Evolutionary conservation across 2,113 vertebrate genomes (phyloP).

Genomic region (Bucco capensis): DNA sequence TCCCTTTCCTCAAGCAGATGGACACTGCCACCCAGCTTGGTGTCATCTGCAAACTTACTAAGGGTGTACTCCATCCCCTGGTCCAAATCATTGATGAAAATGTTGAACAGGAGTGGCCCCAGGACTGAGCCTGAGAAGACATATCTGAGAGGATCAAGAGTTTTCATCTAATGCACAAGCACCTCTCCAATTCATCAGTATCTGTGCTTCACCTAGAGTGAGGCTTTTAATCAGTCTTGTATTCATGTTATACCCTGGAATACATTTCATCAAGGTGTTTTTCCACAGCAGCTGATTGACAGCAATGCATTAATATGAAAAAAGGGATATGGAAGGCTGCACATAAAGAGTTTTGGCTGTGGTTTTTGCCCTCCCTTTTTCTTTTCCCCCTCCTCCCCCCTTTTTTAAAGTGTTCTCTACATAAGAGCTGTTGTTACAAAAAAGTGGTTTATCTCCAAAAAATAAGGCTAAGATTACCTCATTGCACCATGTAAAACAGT

Average conservation of each 20-base stretch:
- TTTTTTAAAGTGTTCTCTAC: not conserved
- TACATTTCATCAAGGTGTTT: not conserved
- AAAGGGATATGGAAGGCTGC: not conserved
- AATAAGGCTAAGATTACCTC: not conserved
- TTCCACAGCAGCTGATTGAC: not conserved
- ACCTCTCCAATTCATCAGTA: not conserved
- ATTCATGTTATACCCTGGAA: not conserved
- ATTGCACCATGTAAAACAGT: not conserved
- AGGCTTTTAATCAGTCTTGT: not conserved
- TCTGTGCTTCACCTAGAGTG: not conserved
- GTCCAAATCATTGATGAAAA: too few species aligned
- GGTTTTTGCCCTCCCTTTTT: fast-evolving
- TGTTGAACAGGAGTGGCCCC: too few species aligned
- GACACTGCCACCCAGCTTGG: too few species aligned
- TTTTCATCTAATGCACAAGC: not conserved
- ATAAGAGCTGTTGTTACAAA: not conserved
- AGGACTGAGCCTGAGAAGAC: too few species aligned
- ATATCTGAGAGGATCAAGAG: not conserved
- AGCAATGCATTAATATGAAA: not conserved
- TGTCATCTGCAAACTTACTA: too few species aligned
- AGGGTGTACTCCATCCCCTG: too few species aligned
- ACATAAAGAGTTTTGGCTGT: not conserved
- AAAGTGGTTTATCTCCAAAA: not conserved
- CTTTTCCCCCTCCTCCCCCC: fast-evolving
- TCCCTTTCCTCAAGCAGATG: too few species aligned